phyloP scores from a whole-genome alignment of 1,140 invertebrate species.

The Ips typographus region DNA sequence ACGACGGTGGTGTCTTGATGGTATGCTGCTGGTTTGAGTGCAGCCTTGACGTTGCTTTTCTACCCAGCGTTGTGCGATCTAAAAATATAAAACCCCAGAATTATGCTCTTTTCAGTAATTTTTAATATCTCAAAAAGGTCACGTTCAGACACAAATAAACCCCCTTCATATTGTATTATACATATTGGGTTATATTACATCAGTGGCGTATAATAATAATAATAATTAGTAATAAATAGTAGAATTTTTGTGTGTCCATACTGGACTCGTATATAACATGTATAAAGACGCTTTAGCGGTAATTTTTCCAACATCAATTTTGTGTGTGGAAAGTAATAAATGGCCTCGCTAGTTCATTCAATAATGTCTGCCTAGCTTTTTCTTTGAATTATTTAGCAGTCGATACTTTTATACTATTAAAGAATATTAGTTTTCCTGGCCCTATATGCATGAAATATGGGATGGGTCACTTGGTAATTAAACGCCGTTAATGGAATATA shows the following conservation, averaged over 20 bases:
- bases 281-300: background rate
- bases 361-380: background rate
- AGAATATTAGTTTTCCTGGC: background rate
- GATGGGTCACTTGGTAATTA: background rate
- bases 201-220: too few species aligned
- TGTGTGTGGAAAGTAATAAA: background rate
- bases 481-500: background rate
- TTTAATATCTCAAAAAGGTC: background rate
- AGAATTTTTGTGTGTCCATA: background rate
- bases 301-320: background rate
- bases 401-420: background rate
- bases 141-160: background rate
- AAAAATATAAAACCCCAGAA: background rate
- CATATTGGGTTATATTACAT: background rate
- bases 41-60: background rate
- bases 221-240: too few species aligned
- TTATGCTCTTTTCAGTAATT: background rate
- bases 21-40: conserved; percentile 1
- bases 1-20: background rate
- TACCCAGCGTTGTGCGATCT: conserved; percentile 1
- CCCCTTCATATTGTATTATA: background rate
- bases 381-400: conserved; percentile 5
- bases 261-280: background rate
- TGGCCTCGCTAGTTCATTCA: conserved; percentile 1
- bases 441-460: background rate